These are phyloP conservation scores for Oreochromis grahami DNA, from an alignment of 2,797 vertebrate species.

Conservation along the genomic window DNA sequence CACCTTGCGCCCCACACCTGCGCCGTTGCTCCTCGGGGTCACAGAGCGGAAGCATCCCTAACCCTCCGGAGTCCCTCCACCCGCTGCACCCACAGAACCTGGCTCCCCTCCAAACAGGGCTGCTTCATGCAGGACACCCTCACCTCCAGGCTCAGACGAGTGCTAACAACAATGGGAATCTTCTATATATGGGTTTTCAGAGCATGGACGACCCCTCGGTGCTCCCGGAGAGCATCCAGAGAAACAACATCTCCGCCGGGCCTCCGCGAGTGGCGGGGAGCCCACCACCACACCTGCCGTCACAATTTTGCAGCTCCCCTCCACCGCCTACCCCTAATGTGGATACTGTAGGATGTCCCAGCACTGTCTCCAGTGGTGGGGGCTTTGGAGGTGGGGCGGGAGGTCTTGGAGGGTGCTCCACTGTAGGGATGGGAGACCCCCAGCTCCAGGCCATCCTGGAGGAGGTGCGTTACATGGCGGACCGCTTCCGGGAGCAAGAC, in stretches of 20 bases:
- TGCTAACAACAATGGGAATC: constrained; percentile 76
- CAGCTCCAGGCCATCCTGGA: constrained; percentile 81
- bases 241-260: constrained; percentile 55
- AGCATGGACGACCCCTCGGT: constrained; percentile 75
- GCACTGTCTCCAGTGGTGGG: constrained; percentile 73
- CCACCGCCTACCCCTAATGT: constrained; percentile 60
- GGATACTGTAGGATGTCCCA: constrained; percentile 73
- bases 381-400: constrained; percentile 57
- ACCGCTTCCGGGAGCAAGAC: constrained; percentile 79
- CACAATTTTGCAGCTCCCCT: constrained; percentile 75
- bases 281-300: constrained; percentile 72
- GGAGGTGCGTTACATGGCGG: constrained; percentile 80
- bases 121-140: constrained; percentile 48
- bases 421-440: constrained; percentile 64
- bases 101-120: constrained; percentile 62
- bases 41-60: constrained; percentile 74
- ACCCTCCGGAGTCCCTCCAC: constrained; percentile 64
- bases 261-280: constrained; percentile 55
- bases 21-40: constrained; percentile 81
- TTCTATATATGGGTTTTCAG: constrained; percentile 78
- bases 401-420: constrained; percentile 64
- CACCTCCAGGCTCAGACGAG: constrained; percentile 70
- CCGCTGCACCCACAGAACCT: constrained; percentile 75
- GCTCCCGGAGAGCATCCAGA: constrained; percentile 62
- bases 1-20: constrained; percentile 76